Conservation (phyloP, 1,140 invertebrate species). For the Tribolium madens region DNA sequence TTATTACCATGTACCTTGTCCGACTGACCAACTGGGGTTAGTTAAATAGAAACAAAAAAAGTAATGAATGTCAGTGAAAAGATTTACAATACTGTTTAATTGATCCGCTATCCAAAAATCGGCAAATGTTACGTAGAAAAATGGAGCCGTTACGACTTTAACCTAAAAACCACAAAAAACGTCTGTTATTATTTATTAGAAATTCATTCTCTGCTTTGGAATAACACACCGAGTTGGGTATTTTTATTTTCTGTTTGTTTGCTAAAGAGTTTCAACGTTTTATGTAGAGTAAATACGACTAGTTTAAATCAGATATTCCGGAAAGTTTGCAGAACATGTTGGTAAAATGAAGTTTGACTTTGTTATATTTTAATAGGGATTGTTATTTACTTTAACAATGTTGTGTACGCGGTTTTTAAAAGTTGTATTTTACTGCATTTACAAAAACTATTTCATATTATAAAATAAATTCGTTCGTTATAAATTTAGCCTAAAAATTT, state of each 20-base stretch:
- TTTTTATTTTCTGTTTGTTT: background rate
- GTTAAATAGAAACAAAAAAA: constrained; percentile 86
- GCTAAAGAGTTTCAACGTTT: background rate
- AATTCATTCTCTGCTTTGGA: no score
- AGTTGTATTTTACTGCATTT: background rate
- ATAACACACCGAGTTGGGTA: no score
- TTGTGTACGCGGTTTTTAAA: background rate
- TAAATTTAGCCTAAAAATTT: no score
- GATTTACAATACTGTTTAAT: constrained; percentile 91
- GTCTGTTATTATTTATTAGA: no score
- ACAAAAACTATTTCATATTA: background rate
- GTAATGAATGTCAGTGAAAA: constrained; percentile 95
- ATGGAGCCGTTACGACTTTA: constrained; percentile 90
- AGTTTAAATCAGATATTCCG: background rate
- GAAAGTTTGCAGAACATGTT: background rate
- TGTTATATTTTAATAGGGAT: background rate
- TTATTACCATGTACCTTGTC: constrained; percentile 67
- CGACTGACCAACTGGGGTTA: constrained; percentile 78
- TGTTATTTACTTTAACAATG: background rate
- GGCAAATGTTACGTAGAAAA: constrained; percentile 96
- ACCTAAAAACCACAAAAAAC: constrained; percentile 71
- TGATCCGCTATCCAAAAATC: constrained; percentile 99
- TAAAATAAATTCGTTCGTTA: no score
- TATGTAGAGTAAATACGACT: background rate
- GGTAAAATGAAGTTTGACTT: background rate